Evolutionary conservation across 1,140 invertebrate genomes (phyloP), one percentile per base, ranked within the genome.

Genomic region (Lerema accius): DNA sequence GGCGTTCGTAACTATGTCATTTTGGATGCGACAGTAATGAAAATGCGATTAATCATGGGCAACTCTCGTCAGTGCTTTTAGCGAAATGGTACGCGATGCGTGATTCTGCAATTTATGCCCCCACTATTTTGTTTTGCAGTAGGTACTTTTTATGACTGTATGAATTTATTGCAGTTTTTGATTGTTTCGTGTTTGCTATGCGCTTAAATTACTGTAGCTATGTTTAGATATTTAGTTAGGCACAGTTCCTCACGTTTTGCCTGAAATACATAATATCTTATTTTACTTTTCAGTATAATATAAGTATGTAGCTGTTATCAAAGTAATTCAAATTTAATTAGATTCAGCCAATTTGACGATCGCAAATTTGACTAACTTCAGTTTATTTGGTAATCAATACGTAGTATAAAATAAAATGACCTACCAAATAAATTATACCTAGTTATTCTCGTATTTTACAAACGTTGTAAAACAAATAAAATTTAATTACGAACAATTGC

Each of bases 1-100:
- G 78, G 78, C 82, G 73, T 84, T 86, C 80, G 86, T 89, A 90
- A 88, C 85, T 88, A 84, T 90, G 86, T 86, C 87, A 86, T 90
- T 89, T 87, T 79, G 84, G 84, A 88, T 83, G 81, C 78, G 78
- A 80, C 76, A 72, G 70, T 84, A 86, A 90, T 90, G 84, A 87
- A 88, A 88, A 82, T 72, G 65, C 69, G 71, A 89, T 89, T 86
- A 86, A 89, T 89, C 83, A 89, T 67, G 58, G 50, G 53, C 51
- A 61, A 67, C 68, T 73, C 73, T 77, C 78, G 71, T 76, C 71
- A 69, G 73, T 71, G 71, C 74, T 80, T 79, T 77, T 80, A 77
- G 69, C 73, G 65, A 75, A 82, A 75, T 79, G 72, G 69, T 68
- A 74, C 62, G 63, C 71, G 69, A 70, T 60, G 65, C 73, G 67